Conservation (phyloP, 2,888 invertebrate species). For the Eugnorisma glareosa region DNA sequence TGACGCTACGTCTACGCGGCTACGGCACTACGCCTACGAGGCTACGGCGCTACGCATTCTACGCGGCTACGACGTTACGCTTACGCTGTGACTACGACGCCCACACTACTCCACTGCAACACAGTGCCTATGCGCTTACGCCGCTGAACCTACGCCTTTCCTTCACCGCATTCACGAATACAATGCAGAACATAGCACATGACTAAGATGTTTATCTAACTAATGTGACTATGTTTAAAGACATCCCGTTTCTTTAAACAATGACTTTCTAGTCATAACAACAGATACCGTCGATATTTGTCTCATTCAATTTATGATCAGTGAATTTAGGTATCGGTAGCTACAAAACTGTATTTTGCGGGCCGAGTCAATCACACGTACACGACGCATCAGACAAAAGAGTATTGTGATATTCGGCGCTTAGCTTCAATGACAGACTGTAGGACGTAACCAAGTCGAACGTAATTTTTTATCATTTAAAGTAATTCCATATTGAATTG, state of each 20-base stretch:
- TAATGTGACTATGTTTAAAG: background rate
- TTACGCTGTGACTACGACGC: background rate
- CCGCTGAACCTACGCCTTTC: background rate
- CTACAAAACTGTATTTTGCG: conserved; percentile 19
- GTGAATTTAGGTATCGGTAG: conserved; percentile 6
- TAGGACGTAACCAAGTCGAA: conserved; percentile 47
- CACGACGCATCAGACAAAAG: conserved; percentile 40
- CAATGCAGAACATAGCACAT: too few species aligned
- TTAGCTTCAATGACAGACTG: conserved; percentile 50
- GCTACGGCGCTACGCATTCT: background rate
- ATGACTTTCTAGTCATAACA: conserved; percentile 11
- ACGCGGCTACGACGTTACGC: background rate
- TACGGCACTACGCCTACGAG: background rate
- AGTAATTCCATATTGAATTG: conserved; percentile 29
- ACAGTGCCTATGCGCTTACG: background rate
- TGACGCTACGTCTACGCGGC: background rate
- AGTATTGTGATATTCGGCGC: conserved; percentile 36
- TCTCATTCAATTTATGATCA: conserved; percentile 21
- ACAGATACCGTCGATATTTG: background rate
- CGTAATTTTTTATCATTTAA: conserved; percentile 47
- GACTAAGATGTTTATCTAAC: background rate
- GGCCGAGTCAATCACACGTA: conserved; percentile 22
- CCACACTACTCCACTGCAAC: background rate
- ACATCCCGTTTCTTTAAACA: background rate
- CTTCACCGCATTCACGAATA: background rate